phyloP scores from a whole-genome alignment of 2,888 invertebrate species.

The Neuroscelio doddi region DNA sequence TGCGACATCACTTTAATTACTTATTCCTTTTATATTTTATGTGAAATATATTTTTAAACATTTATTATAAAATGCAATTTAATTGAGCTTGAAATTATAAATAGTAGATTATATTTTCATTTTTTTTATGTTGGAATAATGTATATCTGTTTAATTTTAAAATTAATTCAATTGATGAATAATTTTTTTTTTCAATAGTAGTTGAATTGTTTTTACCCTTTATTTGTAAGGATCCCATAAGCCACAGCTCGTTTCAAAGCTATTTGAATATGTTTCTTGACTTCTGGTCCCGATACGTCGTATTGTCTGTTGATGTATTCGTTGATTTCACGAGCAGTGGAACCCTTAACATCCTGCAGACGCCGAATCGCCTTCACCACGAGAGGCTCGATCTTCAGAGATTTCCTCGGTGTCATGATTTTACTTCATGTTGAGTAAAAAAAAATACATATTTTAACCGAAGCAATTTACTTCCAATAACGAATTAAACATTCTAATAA shows the following conservation, averaged over 20 bases:
- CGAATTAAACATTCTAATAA: constrained; percentile 15
- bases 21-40: too few relatives aligned
- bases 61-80: too few relatives aligned
- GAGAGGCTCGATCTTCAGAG: constrained; percentile 61
- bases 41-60: too few relatives aligned
- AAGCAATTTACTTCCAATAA: constrained; percentile 7
- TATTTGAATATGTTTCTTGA: constrained; percentile 59
- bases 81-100: not conserved
- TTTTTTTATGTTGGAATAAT: not conserved
- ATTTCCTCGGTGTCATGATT: constrained; percentile 48
- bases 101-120: too few relatives aligned
- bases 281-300: constrained; percentile 53
- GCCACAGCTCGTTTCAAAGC: constrained; percentile 63
- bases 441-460: too few relatives aligned
- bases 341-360: constrained; percentile 63
- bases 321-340: constrained; percentile 64
- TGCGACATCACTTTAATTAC: too few relatives aligned
- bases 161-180: not conserved
- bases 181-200: not conserved
- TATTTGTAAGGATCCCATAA: constrained; percentile 64
- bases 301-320: constrained; percentile 64
- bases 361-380: constrained; percentile 64
- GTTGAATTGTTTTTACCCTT: constrained; percentile 52
- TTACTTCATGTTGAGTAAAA: too few relatives aligned
- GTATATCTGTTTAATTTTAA: not conserved